These are phyloP conservation scores for Zingel zingel DNA, from an alignment of 2,113 vertebrate species.

Conservation along the genomic window DNA sequence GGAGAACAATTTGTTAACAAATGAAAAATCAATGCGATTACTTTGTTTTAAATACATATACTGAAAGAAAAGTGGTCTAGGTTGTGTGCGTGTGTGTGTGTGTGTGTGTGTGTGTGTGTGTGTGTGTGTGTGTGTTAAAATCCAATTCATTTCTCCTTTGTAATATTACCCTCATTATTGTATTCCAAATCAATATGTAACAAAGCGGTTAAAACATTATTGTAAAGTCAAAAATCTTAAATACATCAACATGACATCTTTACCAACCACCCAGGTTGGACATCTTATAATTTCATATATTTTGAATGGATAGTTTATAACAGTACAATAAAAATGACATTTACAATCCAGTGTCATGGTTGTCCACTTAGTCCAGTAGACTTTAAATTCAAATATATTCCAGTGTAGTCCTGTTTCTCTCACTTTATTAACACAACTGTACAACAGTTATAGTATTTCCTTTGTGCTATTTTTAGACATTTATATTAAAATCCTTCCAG, in stretches of 20 bases:
- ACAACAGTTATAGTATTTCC: constrained; percentile 42
- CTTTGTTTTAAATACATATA: neutral
- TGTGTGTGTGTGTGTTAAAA: neutral
- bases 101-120: no score
- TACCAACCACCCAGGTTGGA: neutral
- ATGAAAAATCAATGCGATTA: neutral
- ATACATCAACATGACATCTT: constrained; percentile 17
- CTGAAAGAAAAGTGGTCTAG: neutral
- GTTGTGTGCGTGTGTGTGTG: neutral
- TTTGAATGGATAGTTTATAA: constrained; percentile 5
- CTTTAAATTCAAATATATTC: constrained; percentile 50
- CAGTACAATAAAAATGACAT: constrained; percentile 16
- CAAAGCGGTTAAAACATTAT: neutral
- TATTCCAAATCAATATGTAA: neutral
- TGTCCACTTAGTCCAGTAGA: constrained; percentile 17
- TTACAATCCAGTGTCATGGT: constrained; percentile 42
- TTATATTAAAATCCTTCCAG: constrained; percentile 22
- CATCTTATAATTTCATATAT: neutral
- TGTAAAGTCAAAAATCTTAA: neutral
- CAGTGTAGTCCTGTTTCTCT: neutral
- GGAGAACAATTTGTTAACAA: neutral
- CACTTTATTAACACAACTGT: constrained; percentile 38
- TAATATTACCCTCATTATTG: neutral
- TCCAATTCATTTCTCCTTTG: neutral
- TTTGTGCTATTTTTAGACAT: constrained; percentile 25